Evolutionary conservation across 2,113 vertebrate species (phyloP), one percentile per base, ranked within the genome.

Genomic region (Rhea pennata): DNA sequence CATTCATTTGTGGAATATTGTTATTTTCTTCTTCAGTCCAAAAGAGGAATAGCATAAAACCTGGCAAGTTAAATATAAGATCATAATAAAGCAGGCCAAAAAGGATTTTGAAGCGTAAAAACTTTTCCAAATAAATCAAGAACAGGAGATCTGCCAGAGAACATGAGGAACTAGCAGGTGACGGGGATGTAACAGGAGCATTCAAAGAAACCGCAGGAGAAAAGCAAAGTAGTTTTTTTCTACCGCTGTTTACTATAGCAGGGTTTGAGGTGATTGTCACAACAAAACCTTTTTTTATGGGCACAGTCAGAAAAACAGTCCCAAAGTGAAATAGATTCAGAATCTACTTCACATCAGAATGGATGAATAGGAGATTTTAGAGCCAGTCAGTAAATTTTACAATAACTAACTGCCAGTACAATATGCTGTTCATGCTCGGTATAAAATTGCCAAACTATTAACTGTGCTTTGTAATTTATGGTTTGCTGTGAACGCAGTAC

Each of bases 1-100:
- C 54, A 31, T 64, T 91, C 29, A 40, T 29, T 84, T 15, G 2
- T 66, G 67, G 36, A 61, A 85, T 73, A 64, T 31, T 93, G 40
- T 70, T 73, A 76, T 23, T 92, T 96, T 95, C 78, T 94, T 56
- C 71, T 91, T 91, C 77, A 91, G 24, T 83, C 70, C 62, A 29
- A 87, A 78, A 90, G 36, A 81, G 64, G 39, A 80, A 76, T 64
- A 64, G 26, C 40, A 72, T 58, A 79, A 84, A 75, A 22, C 65
- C 62, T 82, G 81, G 31, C 19, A 78, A 79, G 42, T 90, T 88
- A 80, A 88, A 67, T 84, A 69, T 39, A 75, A 64, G 91, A 26
- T 20, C 29, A 27, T 75, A 69, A 83, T 72, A 94, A 92, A 91
- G n/a, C 24, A 85, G 77, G 50, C 56, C 6, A 65, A 91, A 76